These are phyloP conservation scores for Leptodactylus fallax DNA, from an alignment of 2,797 vertebrate species.

Conservation along the genomic window DNA sequence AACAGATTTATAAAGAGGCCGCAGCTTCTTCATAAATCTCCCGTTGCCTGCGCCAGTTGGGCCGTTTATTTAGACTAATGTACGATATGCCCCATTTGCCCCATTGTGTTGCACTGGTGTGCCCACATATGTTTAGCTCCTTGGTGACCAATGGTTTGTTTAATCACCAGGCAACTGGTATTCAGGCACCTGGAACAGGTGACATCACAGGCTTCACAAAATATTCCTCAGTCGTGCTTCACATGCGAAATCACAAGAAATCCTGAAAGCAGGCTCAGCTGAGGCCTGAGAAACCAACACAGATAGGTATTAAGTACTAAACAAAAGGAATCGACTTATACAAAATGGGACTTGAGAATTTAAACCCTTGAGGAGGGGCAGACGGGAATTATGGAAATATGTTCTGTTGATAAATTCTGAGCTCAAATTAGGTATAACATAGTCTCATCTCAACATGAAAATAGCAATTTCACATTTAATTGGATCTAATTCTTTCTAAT, in stretches of 20 bases:
- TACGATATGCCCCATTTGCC: too few relatives aligned
- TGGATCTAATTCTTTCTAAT: conserved; percentile 52
- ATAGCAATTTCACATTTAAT: conserved; percentile 63
- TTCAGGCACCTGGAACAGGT: not conserved
- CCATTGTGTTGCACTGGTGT: not conserved
- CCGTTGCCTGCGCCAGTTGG: too few relatives aligned
- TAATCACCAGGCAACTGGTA: too few relatives aligned
- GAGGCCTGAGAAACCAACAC: not conserved
- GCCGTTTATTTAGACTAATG: too few relatives aligned
- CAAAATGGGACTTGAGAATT: not conserved
- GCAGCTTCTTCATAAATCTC: too few relatives aligned
- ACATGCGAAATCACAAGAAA: not conserved
- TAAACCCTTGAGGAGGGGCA: not conserved
- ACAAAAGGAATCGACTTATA: not conserved
- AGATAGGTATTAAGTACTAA: not conserved
- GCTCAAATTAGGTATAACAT: conserved; percentile 31
- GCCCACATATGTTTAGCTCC: not conserved
- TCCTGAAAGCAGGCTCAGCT: not conserved
- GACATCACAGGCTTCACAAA: not conserved
- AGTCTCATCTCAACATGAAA: conserved; percentile 33
- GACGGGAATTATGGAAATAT: conserved; percentile 20
- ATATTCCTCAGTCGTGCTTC: not conserved
- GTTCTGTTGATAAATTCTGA: conserved; percentile 17
- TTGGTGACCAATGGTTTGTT: not conserved
- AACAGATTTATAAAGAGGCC: too few relatives aligned